These are phyloP conservation scores for Gasterosteus aculeatus DNA, from an alignment of 2,113 vertebrate species.

Conservation along the genomic window DNA sequence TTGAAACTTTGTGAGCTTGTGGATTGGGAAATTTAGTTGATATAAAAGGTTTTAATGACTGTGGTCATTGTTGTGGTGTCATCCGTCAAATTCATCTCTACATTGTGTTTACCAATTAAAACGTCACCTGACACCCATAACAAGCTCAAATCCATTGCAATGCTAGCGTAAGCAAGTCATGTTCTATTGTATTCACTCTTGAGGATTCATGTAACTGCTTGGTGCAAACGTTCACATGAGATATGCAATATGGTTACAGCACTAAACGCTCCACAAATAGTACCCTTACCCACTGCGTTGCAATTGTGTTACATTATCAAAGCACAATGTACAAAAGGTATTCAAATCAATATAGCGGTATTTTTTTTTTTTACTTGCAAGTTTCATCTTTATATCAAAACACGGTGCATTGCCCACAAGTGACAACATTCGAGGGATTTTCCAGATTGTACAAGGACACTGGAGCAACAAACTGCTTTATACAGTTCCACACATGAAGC, in stretches of 20 bases:
- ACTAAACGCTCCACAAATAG: not conserved
- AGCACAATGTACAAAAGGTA: not conserved
- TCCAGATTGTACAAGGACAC: not conserved
- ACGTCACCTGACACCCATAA: constrained; percentile 34
- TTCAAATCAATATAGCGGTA: not conserved
- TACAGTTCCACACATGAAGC: not conserved
- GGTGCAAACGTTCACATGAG: constrained; percentile 3
- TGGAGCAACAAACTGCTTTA: not conserved
- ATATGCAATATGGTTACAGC: constrained; percentile 2
- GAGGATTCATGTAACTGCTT: constrained; percentile 34
- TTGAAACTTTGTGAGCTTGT: constrained; percentile 22
- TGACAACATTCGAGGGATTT: not conserved
- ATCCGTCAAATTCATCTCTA: constrained; percentile 58
- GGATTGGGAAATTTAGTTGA: constrained; percentile 54
- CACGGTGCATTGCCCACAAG: not conserved
- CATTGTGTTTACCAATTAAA: constrained; percentile 36
- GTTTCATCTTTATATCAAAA: not conserved
- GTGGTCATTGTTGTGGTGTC: constrained; percentile 39
- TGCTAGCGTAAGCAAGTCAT: constrained; percentile 39
- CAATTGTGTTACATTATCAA: not conserved
- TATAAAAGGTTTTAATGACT: constrained; percentile 47
- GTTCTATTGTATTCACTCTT: constrained; percentile 46
- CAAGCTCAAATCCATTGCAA: constrained; percentile 40
- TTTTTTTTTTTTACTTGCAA: not conserved
- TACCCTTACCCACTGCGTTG: no score